Base-by-base conservation (phyloP, 1,140 invertebrate species). In the Pseudomyrmex dendroicus region DNA sequence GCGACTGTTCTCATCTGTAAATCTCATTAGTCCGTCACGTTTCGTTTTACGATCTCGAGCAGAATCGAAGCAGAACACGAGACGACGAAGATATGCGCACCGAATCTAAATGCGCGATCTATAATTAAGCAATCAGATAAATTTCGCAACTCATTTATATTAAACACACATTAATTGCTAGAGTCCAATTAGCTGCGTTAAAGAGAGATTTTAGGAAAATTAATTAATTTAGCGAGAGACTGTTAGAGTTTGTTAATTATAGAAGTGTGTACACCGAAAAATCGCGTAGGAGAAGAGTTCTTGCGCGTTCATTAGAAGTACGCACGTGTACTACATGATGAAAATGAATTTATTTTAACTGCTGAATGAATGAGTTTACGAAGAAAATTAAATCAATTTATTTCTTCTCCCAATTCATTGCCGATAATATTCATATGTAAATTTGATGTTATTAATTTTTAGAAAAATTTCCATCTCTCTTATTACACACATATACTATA, bases 1-100 rank as follows among this genome's bases (percentile, higher is more conserved):
- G 20, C 76, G 64, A 59, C 52, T 70, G 66, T 66, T 57, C 52
- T 78, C 76, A 70, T 80, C 57, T 56, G 54, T 70, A 44, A 70
- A 80, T 80, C 66, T 80, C 76, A 59, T 80, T 80, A 72, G 44
- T 3, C 15, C 13, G 63, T 61, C 46, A 4, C 44, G 22, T 70
- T 72, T 48, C 54, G 52, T 78, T 78, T 80, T 80, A 20, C 22
- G 20, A 22, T 5, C 7, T 15, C 2, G 2, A 4, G 1, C 35
- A 5, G 35, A 48, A 70, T 70, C 44, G 56, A 70, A 59, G 25
- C 44, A n/a, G 35, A 12, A 2, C 4, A 13, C 17, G 22, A 44
- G 20, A 70, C 3, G 52, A 59, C 20, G 20, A 10, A 12, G 1
- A 68, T 13, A 57, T 48, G 44, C 44, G 20, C 54, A 52, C 50